A percentile compares a stretch with the other conserved stretches of the same genome.
These are phyloP conservation scores for Mustela lutreola DNA, from an alignment of 2,113 vertebrate species.

Conservation along the genomic window DNA sequence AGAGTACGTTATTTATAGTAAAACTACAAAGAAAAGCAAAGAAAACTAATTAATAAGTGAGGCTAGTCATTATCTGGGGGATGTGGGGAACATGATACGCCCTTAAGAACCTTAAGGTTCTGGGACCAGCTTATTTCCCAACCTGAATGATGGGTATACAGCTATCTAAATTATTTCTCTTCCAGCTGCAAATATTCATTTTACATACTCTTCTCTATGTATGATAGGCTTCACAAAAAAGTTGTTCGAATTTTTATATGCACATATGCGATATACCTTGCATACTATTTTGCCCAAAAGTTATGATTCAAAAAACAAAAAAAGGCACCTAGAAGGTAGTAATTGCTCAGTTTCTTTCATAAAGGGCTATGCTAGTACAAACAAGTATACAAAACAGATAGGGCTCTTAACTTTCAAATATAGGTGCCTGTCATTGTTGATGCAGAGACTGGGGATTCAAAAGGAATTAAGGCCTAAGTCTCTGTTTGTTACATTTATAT, in stretches of 20 bases:
- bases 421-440: not conserved
- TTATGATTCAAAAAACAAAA: not conserved
- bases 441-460: not conserved
- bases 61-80: not conserved
- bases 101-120: not conserved
- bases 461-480: not conserved
- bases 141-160: not conserved
- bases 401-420: not conserved
- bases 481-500: not conserved
- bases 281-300: not conserved
- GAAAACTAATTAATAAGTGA: not conserved
- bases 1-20: not conserved
- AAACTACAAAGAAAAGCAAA: not conserved
- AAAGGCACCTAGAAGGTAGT: not conserved
- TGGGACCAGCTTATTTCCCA: not conserved
- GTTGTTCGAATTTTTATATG: not conserved
- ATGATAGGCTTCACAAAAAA: not conserved
- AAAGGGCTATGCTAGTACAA: not conserved
- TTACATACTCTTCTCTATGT: not conserved
- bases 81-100: not conserved
- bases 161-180: not conserved
- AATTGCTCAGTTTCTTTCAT: not conserved
- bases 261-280: not conserved
- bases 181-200: not conserved
- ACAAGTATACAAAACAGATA: not conserved